Evolutionary conservation across 1,140 invertebrate genomes (phyloP).

Genomic region (Drosophila arizonae): DNA sequence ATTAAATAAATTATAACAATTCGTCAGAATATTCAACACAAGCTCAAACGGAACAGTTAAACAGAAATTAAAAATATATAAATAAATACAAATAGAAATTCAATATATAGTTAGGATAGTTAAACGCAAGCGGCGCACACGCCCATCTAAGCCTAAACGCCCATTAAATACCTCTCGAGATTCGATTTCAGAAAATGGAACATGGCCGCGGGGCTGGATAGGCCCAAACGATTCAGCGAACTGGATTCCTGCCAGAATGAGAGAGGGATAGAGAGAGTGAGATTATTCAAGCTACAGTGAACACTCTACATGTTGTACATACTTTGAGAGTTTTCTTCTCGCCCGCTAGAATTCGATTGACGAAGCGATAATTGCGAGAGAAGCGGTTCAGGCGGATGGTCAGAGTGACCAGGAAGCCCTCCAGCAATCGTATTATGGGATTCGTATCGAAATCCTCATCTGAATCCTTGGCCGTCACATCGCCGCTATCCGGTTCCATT

Average conservation of each 20-base stretch:
- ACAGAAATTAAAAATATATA: constrained; percentile 20
- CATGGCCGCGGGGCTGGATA: constrained; percentile 73
- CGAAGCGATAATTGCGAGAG: constrained; percentile 96
- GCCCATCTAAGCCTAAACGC: constrained; percentile 27
- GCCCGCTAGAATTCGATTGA: constrained; percentile 89
- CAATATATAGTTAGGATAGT: constrained; percentile 11
- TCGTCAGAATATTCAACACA: constrained; percentile 33
- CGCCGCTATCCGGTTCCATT: constrained; percentile 71
- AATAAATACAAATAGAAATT: constrained; percentile 28
- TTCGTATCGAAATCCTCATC: constrained; percentile 78
- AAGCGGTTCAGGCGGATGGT: constrained; percentile 93
- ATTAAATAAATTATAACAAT: constrained; percentile 58
- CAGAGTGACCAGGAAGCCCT: constrained; percentile 92
- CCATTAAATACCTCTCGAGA: constrained; percentile 74
- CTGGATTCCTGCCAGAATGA: constrained; percentile 59
- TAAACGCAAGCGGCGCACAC: constrained; percentile 71
- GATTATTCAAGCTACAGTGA: not conserved
- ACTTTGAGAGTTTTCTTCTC: constrained; percentile 95
- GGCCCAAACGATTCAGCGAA: constrained; percentile 64
- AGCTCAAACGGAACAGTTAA: constrained; percentile 52
- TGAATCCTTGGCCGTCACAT: constrained; percentile 74
- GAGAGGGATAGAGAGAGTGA: not conserved
- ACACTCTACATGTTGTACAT: constrained; percentile 13
- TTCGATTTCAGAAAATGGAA: constrained; percentile 75
- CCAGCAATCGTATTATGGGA: constrained; percentile 82